Evolutionary conservation across 2,113 vertebrate genomes (phyloP).

Genomic region (Bos javanicus): DNA sequence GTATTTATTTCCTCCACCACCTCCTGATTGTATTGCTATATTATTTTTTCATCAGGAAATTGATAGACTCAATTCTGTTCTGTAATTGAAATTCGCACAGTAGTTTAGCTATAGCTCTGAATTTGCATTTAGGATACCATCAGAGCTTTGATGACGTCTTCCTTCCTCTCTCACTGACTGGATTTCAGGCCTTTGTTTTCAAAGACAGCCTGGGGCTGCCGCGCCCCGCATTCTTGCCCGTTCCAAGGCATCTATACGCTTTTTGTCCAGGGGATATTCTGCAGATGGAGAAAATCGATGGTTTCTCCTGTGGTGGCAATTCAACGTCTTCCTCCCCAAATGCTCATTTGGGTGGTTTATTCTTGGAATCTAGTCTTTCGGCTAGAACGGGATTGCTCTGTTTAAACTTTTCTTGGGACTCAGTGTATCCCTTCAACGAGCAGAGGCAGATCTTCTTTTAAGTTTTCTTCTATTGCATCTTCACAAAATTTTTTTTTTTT

Average conservation of each 20-base stretch:
- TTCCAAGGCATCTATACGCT: background rate
- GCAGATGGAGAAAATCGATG: background rate
- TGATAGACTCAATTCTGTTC: background rate
- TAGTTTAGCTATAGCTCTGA: background rate
- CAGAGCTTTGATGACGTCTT: no score
- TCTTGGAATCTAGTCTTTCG: background rate
- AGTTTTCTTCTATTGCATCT: background rate
- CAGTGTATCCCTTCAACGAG: accelerated
- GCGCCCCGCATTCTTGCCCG: accelerated
- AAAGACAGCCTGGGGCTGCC: background rate
- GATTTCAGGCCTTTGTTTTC: background rate
- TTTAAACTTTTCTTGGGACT: background rate
- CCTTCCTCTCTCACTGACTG: background rate
- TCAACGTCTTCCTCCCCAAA: background rate
- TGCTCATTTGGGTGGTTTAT: background rate
- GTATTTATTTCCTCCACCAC: background rate
- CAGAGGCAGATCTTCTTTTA: background rate
- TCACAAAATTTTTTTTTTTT: background rate
- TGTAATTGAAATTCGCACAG: background rate
- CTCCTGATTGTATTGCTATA: background rate
- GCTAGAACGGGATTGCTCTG: background rate
- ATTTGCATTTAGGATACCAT: accelerated
- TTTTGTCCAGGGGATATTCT: background rate
- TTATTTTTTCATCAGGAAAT: background rate
- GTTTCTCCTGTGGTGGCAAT: background rate